A percentile compares a stretch with the other conserved stretches of the same genome.
These are phyloP conservation scores for Scomber colias DNA, from an alignment of 2,113 vertebrate genomes.

Conservation along the genomic window DNA sequence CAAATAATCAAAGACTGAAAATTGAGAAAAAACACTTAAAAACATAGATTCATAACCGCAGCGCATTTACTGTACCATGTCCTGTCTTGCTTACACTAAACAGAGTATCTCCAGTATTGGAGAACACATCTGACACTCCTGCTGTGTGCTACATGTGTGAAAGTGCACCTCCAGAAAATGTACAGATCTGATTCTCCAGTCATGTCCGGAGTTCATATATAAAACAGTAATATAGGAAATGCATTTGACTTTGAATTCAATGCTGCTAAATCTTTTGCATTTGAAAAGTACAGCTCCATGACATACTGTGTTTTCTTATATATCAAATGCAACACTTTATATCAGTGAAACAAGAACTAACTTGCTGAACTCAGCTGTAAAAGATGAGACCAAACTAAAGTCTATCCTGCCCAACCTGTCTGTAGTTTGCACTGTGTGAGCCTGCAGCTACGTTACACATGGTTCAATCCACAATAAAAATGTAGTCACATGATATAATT, in stretches of 20 bases:
- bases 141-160: too few relatives aligned
- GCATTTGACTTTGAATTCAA: too few relatives aligned
- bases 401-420: constrained; percentile 30
- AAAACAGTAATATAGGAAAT: background rate
- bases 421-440: constrained; percentile 8
- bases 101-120: too few relatives aligned
- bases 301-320: background rate
- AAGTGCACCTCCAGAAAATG: too few relatives aligned
- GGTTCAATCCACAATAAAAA: constrained; percentile 17
- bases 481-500: background rate
- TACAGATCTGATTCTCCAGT: too few relatives aligned
- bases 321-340: background rate
- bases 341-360: background rate
- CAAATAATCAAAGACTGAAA: constrained; percentile 52
- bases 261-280: background rate
- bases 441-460: constrained; percentile 27
- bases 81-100: too few relatives aligned
- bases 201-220: too few relatives aligned
- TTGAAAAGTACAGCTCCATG: background rate
- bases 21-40: background rate
- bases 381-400: background rate
- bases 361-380: constrained; percentile 13
- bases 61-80: too few relatives aligned
- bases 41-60: background rate
- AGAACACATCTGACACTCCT: too few relatives aligned